Conservation (phyloP, 2,113 vertebrate species). For the Pelecanus crispus region DNA sequence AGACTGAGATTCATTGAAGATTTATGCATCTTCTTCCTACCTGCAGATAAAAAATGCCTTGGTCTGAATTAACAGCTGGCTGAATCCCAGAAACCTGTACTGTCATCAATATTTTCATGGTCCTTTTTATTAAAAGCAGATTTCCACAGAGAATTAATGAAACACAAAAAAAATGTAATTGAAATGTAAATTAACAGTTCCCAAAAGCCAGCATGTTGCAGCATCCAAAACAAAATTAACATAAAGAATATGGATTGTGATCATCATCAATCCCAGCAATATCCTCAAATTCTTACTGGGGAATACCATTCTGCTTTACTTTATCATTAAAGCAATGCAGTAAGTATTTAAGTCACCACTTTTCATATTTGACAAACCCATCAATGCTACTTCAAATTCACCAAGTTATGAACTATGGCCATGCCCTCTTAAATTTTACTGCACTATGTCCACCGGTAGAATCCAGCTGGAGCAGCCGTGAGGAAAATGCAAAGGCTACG, state of each 20-base stretch:
- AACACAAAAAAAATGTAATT: not conserved
- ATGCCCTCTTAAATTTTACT: not conserved
- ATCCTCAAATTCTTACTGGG: not conserved
- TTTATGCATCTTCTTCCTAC: not conserved
- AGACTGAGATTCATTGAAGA: not conserved
- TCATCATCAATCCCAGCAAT: not conserved
- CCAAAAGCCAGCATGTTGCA: not conserved
- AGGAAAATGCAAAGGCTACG: not conserved
- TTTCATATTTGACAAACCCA: not conserved
- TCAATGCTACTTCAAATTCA: not conserved
- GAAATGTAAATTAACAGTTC: not conserved
- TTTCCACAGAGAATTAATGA: not conserved
- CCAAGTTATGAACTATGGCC: not conserved
- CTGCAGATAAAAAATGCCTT: not conserved
- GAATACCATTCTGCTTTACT: not conserved
- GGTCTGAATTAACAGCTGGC: not conserved
- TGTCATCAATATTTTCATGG: not conserved
- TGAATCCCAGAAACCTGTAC: not conserved
- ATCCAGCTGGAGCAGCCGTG: not conserved
- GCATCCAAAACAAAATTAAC: not conserved
- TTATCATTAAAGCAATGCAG: not conserved
- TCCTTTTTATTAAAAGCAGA: constrained; percentile 32
- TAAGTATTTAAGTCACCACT: not conserved
- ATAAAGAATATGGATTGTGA: not conserved
- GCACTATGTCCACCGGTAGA: fast-evolving